Evolutionary conservation across 1,140 invertebrate genomes (phyloP).

Genomic region (Ceratina japonica): DNA sequence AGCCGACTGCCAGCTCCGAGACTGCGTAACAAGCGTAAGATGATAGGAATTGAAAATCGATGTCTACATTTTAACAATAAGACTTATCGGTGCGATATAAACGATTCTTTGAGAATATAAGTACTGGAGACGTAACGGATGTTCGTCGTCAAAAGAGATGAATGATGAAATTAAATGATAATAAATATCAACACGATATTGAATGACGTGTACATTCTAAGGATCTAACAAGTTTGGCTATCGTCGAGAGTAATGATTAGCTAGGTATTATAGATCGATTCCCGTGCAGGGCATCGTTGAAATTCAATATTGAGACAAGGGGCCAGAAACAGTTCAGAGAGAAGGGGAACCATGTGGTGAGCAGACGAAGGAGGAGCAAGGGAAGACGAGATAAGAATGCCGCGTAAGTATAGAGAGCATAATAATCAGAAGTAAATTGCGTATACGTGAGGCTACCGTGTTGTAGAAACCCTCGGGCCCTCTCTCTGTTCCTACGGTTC

Average conservation of each 20-base stretch:
- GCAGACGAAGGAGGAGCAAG: slow-evolving; percentile 16
- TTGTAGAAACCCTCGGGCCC: slow-evolving; percentile 58
- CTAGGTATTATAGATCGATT: slow-evolving; percentile 49
- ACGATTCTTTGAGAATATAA: too few relatives aligned
- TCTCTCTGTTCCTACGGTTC: slow-evolving; percentile 11
- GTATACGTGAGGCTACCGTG: slow-evolving; percentile 79
- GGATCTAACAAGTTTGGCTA: slow-evolving; percentile 40
- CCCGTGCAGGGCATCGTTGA: slow-evolving; percentile 15
- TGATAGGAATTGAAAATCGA: too few relatives aligned
- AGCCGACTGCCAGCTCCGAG: not conserved
- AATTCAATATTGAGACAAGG: not conserved
- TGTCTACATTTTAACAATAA: too few relatives aligned
- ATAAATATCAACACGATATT: too few relatives aligned
- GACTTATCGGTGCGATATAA: too few relatives aligned
- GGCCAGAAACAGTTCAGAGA: not conserved
- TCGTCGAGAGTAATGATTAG: not conserved
- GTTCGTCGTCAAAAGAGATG: too few relatives aligned
- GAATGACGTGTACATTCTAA: too few relatives aligned
- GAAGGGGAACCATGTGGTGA: slow-evolving; percentile 16
- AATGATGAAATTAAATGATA: too few relatives aligned
- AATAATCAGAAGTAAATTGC: slow-evolving; percentile 80
- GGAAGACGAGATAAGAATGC: slow-evolving; percentile 69
- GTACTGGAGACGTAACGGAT: too few relatives aligned
- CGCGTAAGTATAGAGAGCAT: slow-evolving; percentile 74
- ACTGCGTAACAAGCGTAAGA: not conserved